Evolutionary conservation across 2,888 invertebrate genomes (phyloP).

Genomic region (Leistus spinibarbis): DNA sequence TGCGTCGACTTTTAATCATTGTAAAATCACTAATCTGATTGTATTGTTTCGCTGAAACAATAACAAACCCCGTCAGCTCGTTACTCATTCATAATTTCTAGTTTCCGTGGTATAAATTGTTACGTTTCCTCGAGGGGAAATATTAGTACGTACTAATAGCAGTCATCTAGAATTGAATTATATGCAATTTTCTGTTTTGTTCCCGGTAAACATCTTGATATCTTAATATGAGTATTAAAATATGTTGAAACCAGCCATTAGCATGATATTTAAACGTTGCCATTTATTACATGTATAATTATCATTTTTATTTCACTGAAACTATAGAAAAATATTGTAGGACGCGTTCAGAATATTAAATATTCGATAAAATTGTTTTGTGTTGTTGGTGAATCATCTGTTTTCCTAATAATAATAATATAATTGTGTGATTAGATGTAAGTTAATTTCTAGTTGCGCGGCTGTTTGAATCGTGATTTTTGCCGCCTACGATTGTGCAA

Average conservation of each 20-base stretch:
- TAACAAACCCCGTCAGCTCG: neutral
- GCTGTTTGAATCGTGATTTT: conserved; percentile 15
- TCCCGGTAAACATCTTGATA: neutral
- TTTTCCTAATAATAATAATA: neutral
- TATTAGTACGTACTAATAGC: neutral
- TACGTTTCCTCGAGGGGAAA: neutral
- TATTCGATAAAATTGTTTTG: neutral
- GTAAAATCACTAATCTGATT: no score
- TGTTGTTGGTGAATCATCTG: neutral
- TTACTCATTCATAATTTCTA: neutral
- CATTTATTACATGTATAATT: neutral
- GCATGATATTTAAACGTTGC: neutral
- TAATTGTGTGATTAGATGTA: conserved; percentile 19
- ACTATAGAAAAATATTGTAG: neutral
- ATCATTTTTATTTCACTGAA: neutral
- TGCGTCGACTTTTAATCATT: no score
- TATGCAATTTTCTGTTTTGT: neutral
- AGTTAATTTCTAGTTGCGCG: conserved; percentile 19
- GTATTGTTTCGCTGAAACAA: neutral
- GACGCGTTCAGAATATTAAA: neutral
- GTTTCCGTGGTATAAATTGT: neutral
- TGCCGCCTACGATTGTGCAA: conserved; percentile 23
- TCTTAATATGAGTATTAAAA: neutral
- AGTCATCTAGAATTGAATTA: neutral
- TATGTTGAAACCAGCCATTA: neutral